A percentile compares a stretch with the other conserved stretches of the same genome.
phyloP scores from a whole-genome alignment of 2,797 vertebrate genomes.

The Adrianichthys oophorus region DNA sequence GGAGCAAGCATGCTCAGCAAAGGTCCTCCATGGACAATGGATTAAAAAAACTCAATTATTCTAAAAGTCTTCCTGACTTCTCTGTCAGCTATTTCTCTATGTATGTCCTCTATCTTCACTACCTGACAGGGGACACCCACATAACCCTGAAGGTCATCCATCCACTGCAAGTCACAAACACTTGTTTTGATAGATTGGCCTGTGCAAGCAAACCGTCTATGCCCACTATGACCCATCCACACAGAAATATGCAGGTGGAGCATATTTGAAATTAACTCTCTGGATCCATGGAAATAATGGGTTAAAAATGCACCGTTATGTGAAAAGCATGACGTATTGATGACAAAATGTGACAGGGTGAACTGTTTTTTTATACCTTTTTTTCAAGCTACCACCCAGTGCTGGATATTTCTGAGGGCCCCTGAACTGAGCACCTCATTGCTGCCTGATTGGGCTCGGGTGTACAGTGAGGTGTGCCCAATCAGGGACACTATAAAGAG shows the following conservation, averaged over 20 bases:
- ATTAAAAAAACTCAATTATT: constrained; percentile 32
- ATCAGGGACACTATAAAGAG: too few relatives aligned
- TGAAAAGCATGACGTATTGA: too few relatives aligned
- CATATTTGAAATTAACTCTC: constrained; percentile 1
- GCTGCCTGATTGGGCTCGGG: too few relatives aligned
- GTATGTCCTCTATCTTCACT: constrained; percentile 39
- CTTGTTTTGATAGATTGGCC: constrained; percentile 73
- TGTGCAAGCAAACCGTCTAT: constrained; percentile 28
- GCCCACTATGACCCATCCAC: constrained; percentile 3
- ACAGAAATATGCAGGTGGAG: constrained; percentile 19
- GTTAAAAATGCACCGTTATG: too few relatives aligned
- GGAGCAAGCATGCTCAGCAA: constrained; percentile 2
- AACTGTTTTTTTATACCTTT: too few relatives aligned
- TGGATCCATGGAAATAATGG: not conserved
- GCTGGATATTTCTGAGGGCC: too few relatives aligned
- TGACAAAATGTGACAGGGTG: too few relatives aligned
- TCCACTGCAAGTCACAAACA: constrained; percentile 66
- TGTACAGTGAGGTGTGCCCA: too few relatives aligned
- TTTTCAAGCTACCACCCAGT: too few relatives aligned
- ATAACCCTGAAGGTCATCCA: constrained; percentile 65
- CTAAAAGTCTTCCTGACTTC: constrained; percentile 40
- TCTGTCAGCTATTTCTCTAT: constrained; percentile 45
- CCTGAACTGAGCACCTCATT: too few relatives aligned
- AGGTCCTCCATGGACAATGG: constrained; percentile 36
- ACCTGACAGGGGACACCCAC: constrained; percentile 51